Conservation (phyloP, 1,140 invertebrate species). For the Metopolophium dirhodum region DNA sequence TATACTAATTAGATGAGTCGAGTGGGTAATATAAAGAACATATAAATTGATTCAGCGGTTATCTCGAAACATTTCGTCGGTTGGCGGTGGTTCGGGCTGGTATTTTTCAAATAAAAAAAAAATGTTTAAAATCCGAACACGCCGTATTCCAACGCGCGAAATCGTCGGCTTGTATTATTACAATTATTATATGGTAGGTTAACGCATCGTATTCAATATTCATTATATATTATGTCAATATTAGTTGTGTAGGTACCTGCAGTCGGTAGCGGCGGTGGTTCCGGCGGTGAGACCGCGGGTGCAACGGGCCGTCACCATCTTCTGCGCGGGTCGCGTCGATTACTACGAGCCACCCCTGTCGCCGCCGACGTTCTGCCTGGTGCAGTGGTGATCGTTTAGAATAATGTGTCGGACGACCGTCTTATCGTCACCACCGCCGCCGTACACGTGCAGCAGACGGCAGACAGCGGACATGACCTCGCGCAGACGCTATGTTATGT, state of each 20-base stretch:
- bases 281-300: background rate
- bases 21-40: background rate
- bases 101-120: background rate
- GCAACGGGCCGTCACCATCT: background rate
- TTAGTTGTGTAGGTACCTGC: background rate
- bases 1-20: background rate
- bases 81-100: background rate
- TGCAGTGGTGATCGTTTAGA: background rate
- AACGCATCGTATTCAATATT: background rate
- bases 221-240: background rate
- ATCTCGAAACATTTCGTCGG: background rate
- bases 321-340: background rate
- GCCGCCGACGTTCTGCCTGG: background rate
- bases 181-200: background rate
- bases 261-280: background rate
- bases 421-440: too few species aligned
- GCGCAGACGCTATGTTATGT: too few species aligned
- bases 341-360: background rate
- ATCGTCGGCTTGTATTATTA: background rate
- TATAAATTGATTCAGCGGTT: background rate
- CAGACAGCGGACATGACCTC: background rate
- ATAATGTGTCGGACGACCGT: background rate
- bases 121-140: slow-evolving; percentile 1
- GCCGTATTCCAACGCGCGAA: background rate
- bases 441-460: background rate